Conservation (phyloP, 2,797 vertebrate genomes). For the Danio choprae region DNA sequence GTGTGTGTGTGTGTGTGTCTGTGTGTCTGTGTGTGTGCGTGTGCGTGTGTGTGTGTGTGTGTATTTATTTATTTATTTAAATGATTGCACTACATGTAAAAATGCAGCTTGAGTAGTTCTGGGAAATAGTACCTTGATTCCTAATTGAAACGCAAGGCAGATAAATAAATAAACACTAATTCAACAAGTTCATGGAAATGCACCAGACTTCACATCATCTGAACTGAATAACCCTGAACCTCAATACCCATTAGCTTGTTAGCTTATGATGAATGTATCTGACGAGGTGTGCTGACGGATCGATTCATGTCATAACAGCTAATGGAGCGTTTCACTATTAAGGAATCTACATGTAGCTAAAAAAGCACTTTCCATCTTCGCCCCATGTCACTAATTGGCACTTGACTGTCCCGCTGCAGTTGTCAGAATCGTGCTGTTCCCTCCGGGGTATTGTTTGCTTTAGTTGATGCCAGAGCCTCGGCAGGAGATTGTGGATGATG, state of each 20-base stretch:
- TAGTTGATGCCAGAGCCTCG: slow-evolving; percentile 35
- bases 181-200: slow-evolving; percentile 14
- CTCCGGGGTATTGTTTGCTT: slow-evolving; percentile 48
- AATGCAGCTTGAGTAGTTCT: neutral
- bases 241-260: slow-evolving; percentile 19
- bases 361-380: slow-evolving; percentile 35
- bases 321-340: slow-evolving; percentile 24
- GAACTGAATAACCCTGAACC: neutral
- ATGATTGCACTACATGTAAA: neutral
- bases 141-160: neutral
- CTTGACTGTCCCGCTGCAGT: slow-evolving; percentile 46
- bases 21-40: too few relatives aligned
- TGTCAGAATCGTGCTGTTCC: slow-evolving; percentile 34
- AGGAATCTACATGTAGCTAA: slow-evolving; percentile 32
- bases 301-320: slow-evolving; percentile 23
- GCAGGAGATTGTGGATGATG: slow-evolving; percentile 46
- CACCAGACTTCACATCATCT: neutral
- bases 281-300: slow-evolving; percentile 6
- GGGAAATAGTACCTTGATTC: neutral
- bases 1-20: too few relatives aligned
- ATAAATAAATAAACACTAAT: neutral
- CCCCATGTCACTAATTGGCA: slow-evolving; percentile 41
- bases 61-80: neutral
- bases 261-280: neutral
- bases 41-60: too few relatives aligned